Conservation (phyloP, 2,888 invertebrate genomes). For the Acanthosepion pharaonis region DNA sequence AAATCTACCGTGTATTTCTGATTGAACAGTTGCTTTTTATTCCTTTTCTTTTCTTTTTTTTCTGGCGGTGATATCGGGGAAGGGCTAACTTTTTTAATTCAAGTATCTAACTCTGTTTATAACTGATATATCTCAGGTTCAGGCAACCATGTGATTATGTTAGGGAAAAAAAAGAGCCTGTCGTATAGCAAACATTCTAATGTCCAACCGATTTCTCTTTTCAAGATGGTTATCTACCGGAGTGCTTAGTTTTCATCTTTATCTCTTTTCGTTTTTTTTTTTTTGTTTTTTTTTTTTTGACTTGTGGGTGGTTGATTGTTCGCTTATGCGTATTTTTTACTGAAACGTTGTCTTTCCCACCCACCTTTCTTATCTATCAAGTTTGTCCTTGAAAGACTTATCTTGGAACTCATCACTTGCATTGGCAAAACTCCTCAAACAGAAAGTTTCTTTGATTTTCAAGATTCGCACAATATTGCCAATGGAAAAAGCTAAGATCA, state of each 20-base stretch:
- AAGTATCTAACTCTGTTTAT: neutral
- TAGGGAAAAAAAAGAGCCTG: neutral
- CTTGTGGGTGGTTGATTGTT: neutral
- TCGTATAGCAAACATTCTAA: slow-evolving; percentile 9
- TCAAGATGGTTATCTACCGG: neutral
- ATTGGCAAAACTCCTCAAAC: neutral
- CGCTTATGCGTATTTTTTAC: neutral
- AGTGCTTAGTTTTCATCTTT: neutral
- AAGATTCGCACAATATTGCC: too few species aligned
- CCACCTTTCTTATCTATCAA: neutral
- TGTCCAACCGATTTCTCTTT: neutral
- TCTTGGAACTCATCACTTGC: neutral
- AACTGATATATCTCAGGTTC: neutral
- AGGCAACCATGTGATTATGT: neutral
- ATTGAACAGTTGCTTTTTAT: neutral
- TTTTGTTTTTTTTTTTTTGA: neutral
- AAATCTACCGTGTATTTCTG: neutral
- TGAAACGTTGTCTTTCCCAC: neutral
- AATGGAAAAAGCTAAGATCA: too few species aligned
- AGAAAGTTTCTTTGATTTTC: neutral
- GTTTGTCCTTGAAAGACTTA: neutral
- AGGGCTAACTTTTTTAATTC: neutral
- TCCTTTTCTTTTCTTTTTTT: neutral
- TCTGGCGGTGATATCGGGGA: too few species aligned
- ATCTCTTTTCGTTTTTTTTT: neutral